phyloP scores from a whole-genome alignment of 2,113 vertebrate genomes.

The Cynoglossus semilaevis region DNA sequence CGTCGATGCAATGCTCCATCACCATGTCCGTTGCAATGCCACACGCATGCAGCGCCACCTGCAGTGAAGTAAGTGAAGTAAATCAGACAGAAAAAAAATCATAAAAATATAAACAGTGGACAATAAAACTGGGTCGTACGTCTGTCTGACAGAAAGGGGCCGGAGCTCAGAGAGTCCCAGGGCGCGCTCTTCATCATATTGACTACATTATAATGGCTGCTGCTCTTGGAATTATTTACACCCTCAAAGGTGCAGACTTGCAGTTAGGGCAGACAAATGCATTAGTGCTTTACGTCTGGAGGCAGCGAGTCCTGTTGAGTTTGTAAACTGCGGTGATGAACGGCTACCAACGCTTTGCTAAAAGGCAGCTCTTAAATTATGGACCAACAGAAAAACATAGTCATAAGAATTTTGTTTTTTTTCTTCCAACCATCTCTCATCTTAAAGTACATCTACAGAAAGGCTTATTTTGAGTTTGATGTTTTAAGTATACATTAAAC shows the following conservation, averaged over 20 bases:
- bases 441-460: slow-evolving; percentile 6
- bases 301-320: slow-evolving; percentile 48
- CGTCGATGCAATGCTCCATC: slow-evolving; percentile 85
- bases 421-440: slow-evolving; percentile 4
- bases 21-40: slow-evolving; percentile 98
- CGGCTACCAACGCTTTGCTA: slow-evolving; percentile 46
- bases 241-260: slow-evolving; percentile 25
- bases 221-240: slow-evolving; percentile 38
- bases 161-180: slow-evolving; percentile 9
- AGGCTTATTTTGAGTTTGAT: slow-evolving; percentile 3
- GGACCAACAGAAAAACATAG: neutral
- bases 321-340: slow-evolving; percentile 50
- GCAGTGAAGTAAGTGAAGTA: slow-evolving; percentile 15
- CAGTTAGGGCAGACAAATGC: neutral
- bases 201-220: slow-evolving; percentile 44
- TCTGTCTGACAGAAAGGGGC: neutral
- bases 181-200: slow-evolving; percentile 24
- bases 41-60: slow-evolving; percentile 96
- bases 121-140: slow-evolving; percentile 12
- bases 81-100: slow-evolving; percentile 9
- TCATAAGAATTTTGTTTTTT: neutral
- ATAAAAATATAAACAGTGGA: neutral
- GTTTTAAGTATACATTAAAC: neutral
- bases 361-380: slow-evolving; percentile 21
- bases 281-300: slow-evolving; percentile 35